Evolutionary conservation across 2,797 vertebrate species (phyloP).

Genomic region (Anguilla megastoma): DNA sequence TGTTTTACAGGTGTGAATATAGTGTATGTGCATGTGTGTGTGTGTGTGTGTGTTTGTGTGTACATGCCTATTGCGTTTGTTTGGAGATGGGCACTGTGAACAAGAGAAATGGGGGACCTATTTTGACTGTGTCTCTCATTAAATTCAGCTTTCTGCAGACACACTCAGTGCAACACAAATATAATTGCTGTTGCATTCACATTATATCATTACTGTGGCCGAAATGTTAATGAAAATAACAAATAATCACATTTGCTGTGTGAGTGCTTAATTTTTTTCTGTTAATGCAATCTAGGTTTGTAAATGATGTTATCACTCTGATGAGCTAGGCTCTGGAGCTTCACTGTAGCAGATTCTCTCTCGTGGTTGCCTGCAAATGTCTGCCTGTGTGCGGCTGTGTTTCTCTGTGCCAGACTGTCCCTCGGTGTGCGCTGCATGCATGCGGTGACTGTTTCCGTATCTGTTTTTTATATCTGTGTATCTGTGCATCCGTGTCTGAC

Average conservation of each 20-base stretch:
- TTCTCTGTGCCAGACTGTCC: neutral
- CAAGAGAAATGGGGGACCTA: neutral
- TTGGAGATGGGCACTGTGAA: neutral
- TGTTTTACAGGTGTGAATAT: constrained; percentile 77
- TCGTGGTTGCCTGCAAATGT: neutral
- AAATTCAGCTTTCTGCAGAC: neutral
- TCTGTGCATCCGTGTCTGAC: constrained; percentile 3
- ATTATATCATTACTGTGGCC: neutral
- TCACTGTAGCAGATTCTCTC: neutral
- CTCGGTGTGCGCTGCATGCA: neutral
- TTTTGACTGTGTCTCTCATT: constrained; percentile 20
- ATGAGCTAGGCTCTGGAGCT: neutral
- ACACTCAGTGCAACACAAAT: too few relatives aligned
- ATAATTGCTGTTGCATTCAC: neutral
- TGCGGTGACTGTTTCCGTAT: neutral
- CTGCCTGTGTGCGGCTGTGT: neutral
- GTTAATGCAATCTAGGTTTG: neutral
- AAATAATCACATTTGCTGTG: neutral
- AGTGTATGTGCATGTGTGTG: constrained; percentile 43
- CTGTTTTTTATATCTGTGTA: constrained; percentile 21
- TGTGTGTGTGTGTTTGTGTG: constrained; percentile 27
- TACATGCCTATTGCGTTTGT: constrained; percentile 21
- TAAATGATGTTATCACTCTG: neutral
- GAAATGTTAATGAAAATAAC: neutral
- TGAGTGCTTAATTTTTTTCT: neutral